These are phyloP conservation scores for Hyperoplus immaculatus DNA, from an alignment of 2,797 vertebrate genomes.

Conservation along the genomic window DNA sequence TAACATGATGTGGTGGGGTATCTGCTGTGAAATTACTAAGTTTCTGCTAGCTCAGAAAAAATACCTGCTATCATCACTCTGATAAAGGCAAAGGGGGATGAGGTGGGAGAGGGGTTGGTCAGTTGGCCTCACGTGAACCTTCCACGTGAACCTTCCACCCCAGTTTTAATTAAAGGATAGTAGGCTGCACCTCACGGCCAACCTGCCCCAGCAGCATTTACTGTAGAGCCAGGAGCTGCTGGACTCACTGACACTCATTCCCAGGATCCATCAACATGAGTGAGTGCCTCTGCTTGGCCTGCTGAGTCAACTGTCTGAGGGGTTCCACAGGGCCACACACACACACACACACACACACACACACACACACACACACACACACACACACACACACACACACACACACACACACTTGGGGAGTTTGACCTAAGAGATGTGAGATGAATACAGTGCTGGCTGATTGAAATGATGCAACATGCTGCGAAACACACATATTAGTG, in stretches of 20 bases:
- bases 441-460: neutral
- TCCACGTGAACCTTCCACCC: conserved; percentile 43
- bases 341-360: conserved; percentile 1
- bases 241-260: conserved; percentile 60
- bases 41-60: conserved; percentile 56
- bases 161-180: conserved; percentile 76
- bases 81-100: conserved; percentile 19
- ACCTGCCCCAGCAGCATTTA: conserved; percentile 65
- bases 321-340: conserved; percentile 58
- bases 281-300: conserved; percentile 54
- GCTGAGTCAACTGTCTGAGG: conserved; percentile 80
- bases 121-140: conserved; percentile 49
- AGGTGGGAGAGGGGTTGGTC: conserved; percentile 9
- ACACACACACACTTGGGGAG: conserved; percentile 7
- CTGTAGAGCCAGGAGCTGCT: conserved; percentile 48
- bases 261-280: conserved; percentile 74
- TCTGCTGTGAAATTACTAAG: conserved; percentile 42
- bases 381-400: conserved; percentile 22
- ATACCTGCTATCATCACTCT: neutral
- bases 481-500: neutral
- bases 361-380: conserved; percentile 8
- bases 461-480: neutral
- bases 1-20: conserved; percentile 32
- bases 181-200: conserved; percentile 52
- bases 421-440: neutral